phyloP scores from a whole-genome alignment of 1,140 invertebrate species.

The Akabosia matsudoensis region DNA sequence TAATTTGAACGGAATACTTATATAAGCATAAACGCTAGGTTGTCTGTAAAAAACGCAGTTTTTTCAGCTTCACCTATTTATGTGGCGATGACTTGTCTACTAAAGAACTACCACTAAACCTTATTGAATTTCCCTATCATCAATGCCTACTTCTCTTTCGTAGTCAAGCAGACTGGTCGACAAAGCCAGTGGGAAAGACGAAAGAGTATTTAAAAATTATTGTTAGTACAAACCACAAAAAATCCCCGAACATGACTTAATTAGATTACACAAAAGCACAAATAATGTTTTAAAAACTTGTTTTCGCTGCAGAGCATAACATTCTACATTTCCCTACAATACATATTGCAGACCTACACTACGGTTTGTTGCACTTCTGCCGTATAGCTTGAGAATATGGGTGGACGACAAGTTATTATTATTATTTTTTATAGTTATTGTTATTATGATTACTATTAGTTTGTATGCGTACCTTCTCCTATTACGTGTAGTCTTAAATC shows the following conservation, averaged over 20 bases:
- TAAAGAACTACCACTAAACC: too few relatives aligned
- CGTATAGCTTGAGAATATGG: background rate
- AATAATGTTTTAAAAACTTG: conserved; percentile 10
- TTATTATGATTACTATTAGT: background rate
- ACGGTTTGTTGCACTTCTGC: background rate
- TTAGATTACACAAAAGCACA: conserved; percentile 22
- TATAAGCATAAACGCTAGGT: too few relatives aligned
- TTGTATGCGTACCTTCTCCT: background rate
- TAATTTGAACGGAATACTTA: too few relatives aligned
- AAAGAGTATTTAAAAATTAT: background rate
- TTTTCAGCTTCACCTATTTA: too few relatives aligned
- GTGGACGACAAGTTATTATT: conserved; percentile 11
- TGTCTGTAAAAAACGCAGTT: too few relatives aligned
- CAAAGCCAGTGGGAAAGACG: background rate
- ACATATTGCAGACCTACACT: background rate
- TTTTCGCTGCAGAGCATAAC: too few relatives aligned
- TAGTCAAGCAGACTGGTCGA: background rate
- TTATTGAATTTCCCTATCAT: too few relatives aligned
- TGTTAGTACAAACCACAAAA: background rate
- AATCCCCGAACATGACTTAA: conserved; percentile 19
- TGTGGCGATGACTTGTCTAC: too few relatives aligned
- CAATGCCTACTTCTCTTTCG: too few relatives aligned
- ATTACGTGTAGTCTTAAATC: conserved; percentile 22
- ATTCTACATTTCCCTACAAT: background rate
- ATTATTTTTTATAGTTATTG: background rate